Conservation (phyloP, 2,113 vertebrate genomes). For the Acanthochromis polyacanthus region DNA sequence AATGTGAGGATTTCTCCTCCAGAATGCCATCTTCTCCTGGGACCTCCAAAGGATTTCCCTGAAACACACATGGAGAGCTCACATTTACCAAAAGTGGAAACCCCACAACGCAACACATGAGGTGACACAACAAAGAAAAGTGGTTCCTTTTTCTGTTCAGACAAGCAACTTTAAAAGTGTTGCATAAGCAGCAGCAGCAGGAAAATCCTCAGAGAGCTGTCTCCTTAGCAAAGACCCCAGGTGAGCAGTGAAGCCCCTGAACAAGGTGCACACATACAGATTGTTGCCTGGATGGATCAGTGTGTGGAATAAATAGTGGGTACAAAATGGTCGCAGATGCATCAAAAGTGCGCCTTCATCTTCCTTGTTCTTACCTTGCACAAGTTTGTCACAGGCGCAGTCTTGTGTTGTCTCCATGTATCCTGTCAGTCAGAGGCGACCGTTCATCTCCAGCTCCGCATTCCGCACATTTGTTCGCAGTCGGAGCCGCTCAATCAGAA, state of each 20-base stretch:
- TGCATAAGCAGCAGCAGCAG: not conserved
- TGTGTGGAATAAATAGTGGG: not conserved
- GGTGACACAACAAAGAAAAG: constrained; percentile 4
- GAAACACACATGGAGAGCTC: constrained; percentile 14
- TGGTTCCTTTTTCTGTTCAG: constrained; percentile 17
- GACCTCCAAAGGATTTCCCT: constrained; percentile 69
- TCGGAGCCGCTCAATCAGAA: not conserved
- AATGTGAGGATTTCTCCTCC: constrained; percentile 54
- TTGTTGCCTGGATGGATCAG: not conserved
- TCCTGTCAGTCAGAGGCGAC: constrained; percentile 23
- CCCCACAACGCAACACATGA: not conserved
- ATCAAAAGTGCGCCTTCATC: not conserved
- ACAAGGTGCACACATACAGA: not conserved
- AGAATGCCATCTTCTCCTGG: constrained; percentile 78
- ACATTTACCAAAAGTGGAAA: not conserved
- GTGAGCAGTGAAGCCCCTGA: constrained; percentile 4
- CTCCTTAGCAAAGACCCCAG: constrained; percentile 31
- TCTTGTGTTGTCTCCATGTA: constrained; percentile 64
- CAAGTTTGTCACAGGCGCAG: constrained; percentile 48
- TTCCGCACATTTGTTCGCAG: constrained; percentile 21
- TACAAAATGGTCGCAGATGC: not conserved
- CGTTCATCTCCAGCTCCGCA: constrained; percentile 30
- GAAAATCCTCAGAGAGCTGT: constrained; percentile 11
- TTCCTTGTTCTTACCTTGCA: constrained; percentile 46
- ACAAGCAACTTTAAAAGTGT: constrained; percentile 5